Percentiles rank a stretch among this genome's conserved stretches.
Conservation (phyloP, 2,888 invertebrate genomes). For the Calliopum simillimum region DNA sequence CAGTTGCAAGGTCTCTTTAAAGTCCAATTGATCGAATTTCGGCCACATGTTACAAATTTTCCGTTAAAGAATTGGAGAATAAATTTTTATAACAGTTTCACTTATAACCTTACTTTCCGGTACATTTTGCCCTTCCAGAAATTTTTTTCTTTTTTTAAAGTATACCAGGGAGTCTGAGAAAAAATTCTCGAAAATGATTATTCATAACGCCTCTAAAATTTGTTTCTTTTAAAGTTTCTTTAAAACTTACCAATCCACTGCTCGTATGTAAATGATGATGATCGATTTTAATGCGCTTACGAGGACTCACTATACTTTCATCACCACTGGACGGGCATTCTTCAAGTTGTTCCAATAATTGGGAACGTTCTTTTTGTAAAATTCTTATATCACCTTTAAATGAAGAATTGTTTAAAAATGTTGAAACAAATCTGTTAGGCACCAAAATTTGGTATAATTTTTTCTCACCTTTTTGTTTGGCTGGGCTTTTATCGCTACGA, state of each 20-base stretch:
- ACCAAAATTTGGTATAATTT: not conserved
- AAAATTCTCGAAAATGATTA: not conserved
- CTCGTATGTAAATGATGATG: constrained; percentile 65
- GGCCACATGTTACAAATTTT: no score
- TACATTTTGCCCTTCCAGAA: no score
- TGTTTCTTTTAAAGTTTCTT: constrained; percentile 6
- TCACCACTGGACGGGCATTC: constrained; percentile 79
- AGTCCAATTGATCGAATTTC: no score
- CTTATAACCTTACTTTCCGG: no score
- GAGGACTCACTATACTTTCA: constrained; percentile 73
- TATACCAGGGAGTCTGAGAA: not conserved
- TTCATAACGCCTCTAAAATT: not conserved
- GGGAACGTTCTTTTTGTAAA: constrained; percentile 78
- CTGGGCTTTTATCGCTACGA: constrained; percentile 67
- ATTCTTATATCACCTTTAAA: constrained; percentile 74
- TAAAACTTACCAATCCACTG: constrained; percentile 60
- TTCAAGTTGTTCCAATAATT: constrained; percentile 77
- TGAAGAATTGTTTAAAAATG: constrained; percentile 31
- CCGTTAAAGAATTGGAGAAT: no score
- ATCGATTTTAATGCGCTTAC: constrained; percentile 76
- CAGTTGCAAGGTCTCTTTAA: no score
- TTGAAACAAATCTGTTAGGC: not conserved
- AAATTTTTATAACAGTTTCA: no score
- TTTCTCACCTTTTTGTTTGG: constrained; percentile 55
- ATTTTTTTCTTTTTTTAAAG: not conserved